Percentiles rank a stretch among this genome's conserved stretches.
phyloP scores from a whole-genome alignment of 2,797 vertebrate genomes.

The Syngnathus rostellatus region DNA sequence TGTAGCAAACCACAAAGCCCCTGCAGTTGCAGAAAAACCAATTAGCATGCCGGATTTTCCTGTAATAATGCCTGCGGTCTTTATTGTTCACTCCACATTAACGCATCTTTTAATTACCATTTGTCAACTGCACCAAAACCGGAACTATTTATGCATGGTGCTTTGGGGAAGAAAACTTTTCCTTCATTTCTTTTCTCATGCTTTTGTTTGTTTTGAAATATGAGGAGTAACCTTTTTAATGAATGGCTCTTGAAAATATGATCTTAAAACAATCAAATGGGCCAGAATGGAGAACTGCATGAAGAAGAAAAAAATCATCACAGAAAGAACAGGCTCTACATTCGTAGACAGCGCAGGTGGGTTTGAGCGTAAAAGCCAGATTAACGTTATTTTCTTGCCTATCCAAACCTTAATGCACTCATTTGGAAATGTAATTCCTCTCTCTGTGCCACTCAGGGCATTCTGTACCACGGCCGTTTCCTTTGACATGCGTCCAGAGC shows the following conservation, averaged over 20 bases:
- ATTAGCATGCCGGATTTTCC: conserved; percentile 68
- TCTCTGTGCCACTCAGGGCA: too few relatives aligned
- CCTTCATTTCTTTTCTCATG: not conserved
- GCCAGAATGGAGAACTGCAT: too few relatives aligned
- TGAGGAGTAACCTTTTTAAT: not conserved
- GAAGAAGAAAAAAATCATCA: too few relatives aligned
- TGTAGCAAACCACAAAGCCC: conserved; percentile 38
- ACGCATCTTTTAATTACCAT: conserved; percentile 55
- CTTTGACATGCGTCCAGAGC: too few relatives aligned
- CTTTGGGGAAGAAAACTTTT: not conserved
- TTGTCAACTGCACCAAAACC: not conserved
- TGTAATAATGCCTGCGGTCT: conserved; percentile 63
- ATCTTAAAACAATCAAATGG: too few relatives aligned
- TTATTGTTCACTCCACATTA: conserved; percentile 71
- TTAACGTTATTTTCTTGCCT: too few relatives aligned
- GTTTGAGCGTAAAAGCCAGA: too few relatives aligned
- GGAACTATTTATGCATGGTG: not conserved
- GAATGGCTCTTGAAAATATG: not conserved
- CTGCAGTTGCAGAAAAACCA: conserved; percentile 53
- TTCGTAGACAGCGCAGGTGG: too few relatives aligned
- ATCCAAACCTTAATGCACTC: too few relatives aligned
- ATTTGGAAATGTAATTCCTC: too few relatives aligned
- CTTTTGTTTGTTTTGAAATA: not conserved
- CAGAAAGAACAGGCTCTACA: too few relatives aligned
- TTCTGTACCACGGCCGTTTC: too few relatives aligned